These are phyloP conservation scores for Falco punctatus DNA, from an alignment of 2,113 vertebrate genomes.

Conservation along the genomic window DNA sequence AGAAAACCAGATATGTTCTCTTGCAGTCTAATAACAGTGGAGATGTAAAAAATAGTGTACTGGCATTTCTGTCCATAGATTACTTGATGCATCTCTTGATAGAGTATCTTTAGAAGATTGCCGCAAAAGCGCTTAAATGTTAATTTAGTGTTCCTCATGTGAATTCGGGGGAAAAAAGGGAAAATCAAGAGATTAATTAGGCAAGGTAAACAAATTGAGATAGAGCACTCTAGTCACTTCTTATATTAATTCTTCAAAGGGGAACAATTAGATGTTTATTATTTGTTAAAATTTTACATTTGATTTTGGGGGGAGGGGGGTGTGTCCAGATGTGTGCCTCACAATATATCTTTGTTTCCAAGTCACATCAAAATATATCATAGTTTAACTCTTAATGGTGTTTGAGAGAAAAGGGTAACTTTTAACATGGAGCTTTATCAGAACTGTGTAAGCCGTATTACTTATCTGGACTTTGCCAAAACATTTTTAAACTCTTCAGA, in stretches of 20 bases:
- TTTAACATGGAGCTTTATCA: not conserved
- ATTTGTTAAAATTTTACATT: not conserved
- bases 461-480: not conserved
- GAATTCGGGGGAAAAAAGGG: not conserved
- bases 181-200: not conserved
- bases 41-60: not conserved
- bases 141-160: not conserved
- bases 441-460: not conserved
- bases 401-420: not conserved
- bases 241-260: not conserved
- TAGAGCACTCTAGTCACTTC: not conserved
- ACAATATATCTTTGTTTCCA: not conserved
- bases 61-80: not conserved
- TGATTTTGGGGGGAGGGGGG: not conserved
- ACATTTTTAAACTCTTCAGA: not conserved
- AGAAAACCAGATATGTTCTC: not conserved
- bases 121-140: not conserved
- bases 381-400: not conserved
- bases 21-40: not conserved
- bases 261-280: not conserved
- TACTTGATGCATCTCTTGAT: not conserved
- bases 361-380: not conserved
- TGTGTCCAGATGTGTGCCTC: not conserved
- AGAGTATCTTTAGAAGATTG: not conserved
- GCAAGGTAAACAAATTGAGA: not conserved